These are phyloP conservation scores for Propithecus perrieri DNA, from an alignment of 2,797 vertebrate species.

Conservation along the genomic window DNA sequence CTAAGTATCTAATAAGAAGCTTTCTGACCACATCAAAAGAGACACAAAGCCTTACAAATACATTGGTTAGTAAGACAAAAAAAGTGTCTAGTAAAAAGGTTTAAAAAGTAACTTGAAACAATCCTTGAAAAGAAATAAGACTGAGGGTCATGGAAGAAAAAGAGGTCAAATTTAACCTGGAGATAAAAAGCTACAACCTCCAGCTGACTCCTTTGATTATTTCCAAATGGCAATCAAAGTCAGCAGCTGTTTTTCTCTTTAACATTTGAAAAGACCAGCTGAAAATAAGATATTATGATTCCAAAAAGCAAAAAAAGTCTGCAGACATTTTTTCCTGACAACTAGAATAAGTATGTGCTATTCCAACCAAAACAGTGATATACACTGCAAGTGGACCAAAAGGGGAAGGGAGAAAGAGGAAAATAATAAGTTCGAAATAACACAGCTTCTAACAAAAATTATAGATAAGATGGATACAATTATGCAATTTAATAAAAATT, in stretches of 20 bases:
- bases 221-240: slow-evolving; percentile 78
- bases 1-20: slow-evolving; percentile 48
- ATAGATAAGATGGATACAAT: not conserved
- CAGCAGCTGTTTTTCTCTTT: slow-evolving; percentile 76
- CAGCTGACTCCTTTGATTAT: slow-evolving; percentile 78
- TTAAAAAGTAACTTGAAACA: slow-evolving; percentile 75
- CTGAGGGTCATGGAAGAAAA: slow-evolving; percentile 68
- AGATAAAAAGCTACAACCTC: slow-evolving; percentile 78
- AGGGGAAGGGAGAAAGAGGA: not conserved
- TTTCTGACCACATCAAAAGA: slow-evolving; percentile 67
- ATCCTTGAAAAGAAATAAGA: slow-evolving; percentile 76
- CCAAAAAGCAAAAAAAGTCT: slow-evolving; percentile 48
- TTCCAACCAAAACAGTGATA: slow-evolving; percentile 45
- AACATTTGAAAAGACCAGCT: slow-evolving; percentile 65
- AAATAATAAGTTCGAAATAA: slow-evolving; percentile 44
- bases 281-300: slow-evolving; percentile 68
- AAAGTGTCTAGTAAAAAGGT: slow-evolving; percentile 60
- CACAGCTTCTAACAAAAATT: slow-evolving; percentile 15
- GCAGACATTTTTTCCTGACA: slow-evolving; percentile 49
- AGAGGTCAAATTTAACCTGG: slow-evolving; percentile 73
- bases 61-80: slow-evolving; percentile 64
- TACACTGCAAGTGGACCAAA: not conserved
- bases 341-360: slow-evolving; percentile 50
- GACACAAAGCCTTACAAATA: slow-evolving; percentile 62
- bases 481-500: slow-evolving; percentile 37